phyloP scores from a whole-genome alignment of 2,797 vertebrate species.

The Phoeniculus purpureus region DNA sequence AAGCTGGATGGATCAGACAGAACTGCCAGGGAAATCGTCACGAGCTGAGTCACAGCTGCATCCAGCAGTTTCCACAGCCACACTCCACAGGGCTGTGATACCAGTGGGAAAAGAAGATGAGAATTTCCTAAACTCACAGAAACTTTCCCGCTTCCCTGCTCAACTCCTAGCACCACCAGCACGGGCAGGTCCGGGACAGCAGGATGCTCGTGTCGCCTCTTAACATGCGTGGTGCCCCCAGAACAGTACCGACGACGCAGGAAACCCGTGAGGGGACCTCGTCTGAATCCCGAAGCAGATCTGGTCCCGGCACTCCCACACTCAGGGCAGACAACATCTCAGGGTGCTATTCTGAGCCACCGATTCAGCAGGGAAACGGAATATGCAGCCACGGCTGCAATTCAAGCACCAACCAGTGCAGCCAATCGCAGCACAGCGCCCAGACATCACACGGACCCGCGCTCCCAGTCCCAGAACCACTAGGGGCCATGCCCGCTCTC shows the following conservation, averaged over 20 bases:
- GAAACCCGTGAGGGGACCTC: accelerated
- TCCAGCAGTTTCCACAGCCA: accelerated
- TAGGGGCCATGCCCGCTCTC: neutral
- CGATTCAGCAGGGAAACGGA: neutral
- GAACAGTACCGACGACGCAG: accelerated
- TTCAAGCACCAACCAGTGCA: accelerated
- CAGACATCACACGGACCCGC: accelerated
- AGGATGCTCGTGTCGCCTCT: accelerated
- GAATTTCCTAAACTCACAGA: neutral
- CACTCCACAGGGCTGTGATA: accelerated
- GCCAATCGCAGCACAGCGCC: accelerated
- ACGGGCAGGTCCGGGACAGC: accelerated
- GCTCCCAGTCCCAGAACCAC: accelerated
- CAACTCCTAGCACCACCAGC: neutral
- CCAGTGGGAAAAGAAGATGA: accelerated
- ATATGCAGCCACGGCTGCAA: neutral
- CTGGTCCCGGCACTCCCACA: accelerated
- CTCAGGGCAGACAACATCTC: accelerated
- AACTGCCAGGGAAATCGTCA: accelerated
- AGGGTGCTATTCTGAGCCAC: too few relatives aligned
- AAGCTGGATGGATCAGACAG: neutral
- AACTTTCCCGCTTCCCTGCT: neutral
- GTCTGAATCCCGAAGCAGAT: too few relatives aligned
- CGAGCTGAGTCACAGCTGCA: neutral
- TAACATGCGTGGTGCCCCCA: accelerated